Percentiles rank a stretch among this genome's conserved stretches.
Evolutionary conservation across 1,140 invertebrate species (phyloP).

Genomic region (Apis cerana): DNA sequence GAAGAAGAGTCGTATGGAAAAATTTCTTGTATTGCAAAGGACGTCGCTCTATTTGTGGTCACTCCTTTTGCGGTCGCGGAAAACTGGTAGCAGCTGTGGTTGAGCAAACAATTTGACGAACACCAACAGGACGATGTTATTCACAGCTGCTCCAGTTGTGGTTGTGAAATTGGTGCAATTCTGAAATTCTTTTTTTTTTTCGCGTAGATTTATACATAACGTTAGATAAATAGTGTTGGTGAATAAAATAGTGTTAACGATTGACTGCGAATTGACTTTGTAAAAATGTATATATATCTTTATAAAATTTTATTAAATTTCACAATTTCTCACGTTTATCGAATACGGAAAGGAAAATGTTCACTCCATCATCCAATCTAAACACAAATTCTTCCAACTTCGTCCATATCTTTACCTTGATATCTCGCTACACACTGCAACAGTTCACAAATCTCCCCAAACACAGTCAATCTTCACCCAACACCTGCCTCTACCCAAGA

Average conservation of each 20-base stretch:
- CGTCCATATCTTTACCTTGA: too few species aligned
- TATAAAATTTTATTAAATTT: too few species aligned
- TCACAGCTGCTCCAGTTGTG: conserved; percentile 25
- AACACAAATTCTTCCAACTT: too few species aligned
- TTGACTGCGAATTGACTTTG: too few species aligned
- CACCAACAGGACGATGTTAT: neutral
- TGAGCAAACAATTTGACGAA: conserved; percentile 20
- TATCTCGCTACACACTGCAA: neutral
- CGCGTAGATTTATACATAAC: neutral
- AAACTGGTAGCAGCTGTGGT: conserved; percentile 43
- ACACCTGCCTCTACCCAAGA: neutral
- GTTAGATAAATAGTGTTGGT: too few species aligned
- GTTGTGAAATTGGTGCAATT: neutral
- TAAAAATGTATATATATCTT: too few species aligned
- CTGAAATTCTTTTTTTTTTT: neutral
- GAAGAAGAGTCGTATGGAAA: neutral
- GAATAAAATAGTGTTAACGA: too few species aligned
- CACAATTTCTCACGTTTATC: too few species aligned
- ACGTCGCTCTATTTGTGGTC: conserved; percentile 24
- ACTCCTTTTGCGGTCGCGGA: conserved; percentile 35
- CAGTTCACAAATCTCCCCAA: neutral
- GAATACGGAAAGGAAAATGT: too few species aligned
- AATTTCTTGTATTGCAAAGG: conserved; percentile 23
- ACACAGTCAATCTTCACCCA: neutral
- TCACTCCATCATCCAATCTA: too few species aligned